These are phyloP conservation scores for Lamellibrachia satsuma DNA, from an alignment of 2,888 invertebrate species.

Conservation along the genomic window DNA sequence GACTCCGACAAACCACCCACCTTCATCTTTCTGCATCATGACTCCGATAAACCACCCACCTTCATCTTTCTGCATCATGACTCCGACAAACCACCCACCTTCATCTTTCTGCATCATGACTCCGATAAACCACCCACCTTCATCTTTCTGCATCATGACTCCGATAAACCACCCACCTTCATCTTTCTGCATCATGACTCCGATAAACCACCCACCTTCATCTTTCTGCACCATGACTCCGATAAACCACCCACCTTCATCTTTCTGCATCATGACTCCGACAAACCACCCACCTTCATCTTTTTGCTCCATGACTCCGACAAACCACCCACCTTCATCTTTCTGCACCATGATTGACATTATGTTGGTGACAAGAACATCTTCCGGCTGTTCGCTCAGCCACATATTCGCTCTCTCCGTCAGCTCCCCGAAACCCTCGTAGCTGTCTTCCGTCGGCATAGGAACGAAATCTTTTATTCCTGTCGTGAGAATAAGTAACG, in stretches of 20 bases:
- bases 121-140: background rate
- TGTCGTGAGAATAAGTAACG: slow-evolving; percentile 17
- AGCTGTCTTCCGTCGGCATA: slow-evolving; percentile 38
- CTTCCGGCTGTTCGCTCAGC: slow-evolving; percentile 39
- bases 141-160: no score
- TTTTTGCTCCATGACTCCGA: slow-evolving; percentile 37
- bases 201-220: no score
- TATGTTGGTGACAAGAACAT: slow-evolving; percentile 40
- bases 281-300: slow-evolving; percentile 23
- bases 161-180: no score
- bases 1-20: no score
- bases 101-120: no score
- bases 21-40: no score
- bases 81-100: no score
- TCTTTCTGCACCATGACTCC: no score
- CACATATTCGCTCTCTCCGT: slow-evolving; percentile 42
- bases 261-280: slow-evolving; percentile 35
- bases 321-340: slow-evolving; percentile 36
- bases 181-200: no score
- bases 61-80: no score
- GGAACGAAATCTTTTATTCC: slow-evolving; percentile 42
- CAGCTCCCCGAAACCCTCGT: slow-evolving; percentile 42
- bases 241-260: slow-evolving; percentile 34
- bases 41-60: no score
- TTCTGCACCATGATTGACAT: slow-evolving; percentile 42